These are phyloP conservation scores for Diadumene lineata DNA, from an alignment of 92 coral and sea anemone species.

Conservation along the genomic window DNA sequence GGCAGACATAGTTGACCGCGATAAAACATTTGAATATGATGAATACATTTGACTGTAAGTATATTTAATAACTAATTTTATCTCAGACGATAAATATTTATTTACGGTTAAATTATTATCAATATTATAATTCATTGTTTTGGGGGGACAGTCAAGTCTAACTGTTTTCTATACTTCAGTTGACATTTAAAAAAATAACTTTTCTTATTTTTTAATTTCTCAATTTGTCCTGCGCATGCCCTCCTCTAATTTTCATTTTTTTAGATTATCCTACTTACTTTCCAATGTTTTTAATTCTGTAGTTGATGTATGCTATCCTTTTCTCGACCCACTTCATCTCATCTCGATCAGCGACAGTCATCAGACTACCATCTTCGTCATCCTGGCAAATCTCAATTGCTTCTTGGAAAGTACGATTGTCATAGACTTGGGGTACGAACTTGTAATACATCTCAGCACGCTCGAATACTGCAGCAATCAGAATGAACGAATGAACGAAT, in stretches of 20 bases:
- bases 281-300: conserved; percentile 11
- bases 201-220: not conserved
- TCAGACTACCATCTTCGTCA: conserved; percentile 4
- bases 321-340: conserved; percentile 11
- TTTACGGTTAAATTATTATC: too few species aligned
- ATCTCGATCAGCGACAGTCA: not conserved
- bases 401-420: conserved; percentile 21
- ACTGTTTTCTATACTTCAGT: too few species aligned
- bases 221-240: not conserved
- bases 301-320: not conserved
- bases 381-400: conserved; percentile 19
- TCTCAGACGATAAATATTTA: too few species aligned
- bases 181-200: too few species aligned
- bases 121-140: too few species aligned
- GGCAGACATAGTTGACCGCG: too few species aligned
- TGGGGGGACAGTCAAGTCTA: too few species aligned
- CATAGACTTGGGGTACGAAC: conserved; percentile 17
- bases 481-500: too few species aligned
- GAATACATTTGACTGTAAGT: too few species aligned
- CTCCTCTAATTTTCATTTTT: not conserved
- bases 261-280: not conserved
- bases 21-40: too few species aligned
- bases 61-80: too few species aligned
- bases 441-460: conserved; percentile 8
- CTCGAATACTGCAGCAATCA: conserved; percentile 3